Base-by-base conservation (phyloP, 2,797 vertebrate genomes). In the Onychomys leucogaster region DNA sequence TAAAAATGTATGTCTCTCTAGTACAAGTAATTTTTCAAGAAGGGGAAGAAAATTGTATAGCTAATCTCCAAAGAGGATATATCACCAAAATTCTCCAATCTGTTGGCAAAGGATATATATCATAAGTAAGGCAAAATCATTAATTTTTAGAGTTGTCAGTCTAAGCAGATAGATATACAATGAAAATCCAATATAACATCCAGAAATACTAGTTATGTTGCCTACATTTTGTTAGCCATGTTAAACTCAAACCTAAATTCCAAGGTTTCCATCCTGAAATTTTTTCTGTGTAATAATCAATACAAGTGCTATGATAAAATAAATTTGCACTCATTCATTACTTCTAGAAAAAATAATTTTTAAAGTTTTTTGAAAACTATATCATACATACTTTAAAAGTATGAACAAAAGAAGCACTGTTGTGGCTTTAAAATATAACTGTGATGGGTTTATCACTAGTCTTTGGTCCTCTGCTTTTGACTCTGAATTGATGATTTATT, bases 61-160 rank as follows among this genome's bases (percentile, higher is more conserved):
- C 91, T 97, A 97, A 93, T 98, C 89, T 98, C 97, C 29, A 96
- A 96, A 97, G 96, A 97, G 96, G 89, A 97, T 97, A 97, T 96
- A 98, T 98, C 96, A 97, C 97, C 96, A 97, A 97, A 96, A 93
- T 84, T 59, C 6, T 96, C 85, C 96, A 97, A 90, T 96, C 97
- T 96, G 93, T 98, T 97, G 97, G 90, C 92, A 91, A 96, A 97
- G n/a, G 90, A 96, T 96, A 97, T 97, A 96, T 97, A 97, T 97
- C 97, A 97, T 46, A 91, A 96, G 37, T 95, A 96, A 98, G 96
- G 90, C 21, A 95, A 98, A 98, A 97, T 97, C 94, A 97, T 97
- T 98, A 95, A 97, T 98, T 98, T 98, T 95, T 96, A 95, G 95
- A 97, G 23, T 97, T 98, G 97, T 96, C 98, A 97, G 87, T 98